Percentiles rank a stretch among this genome's conserved stretches.
These are phyloP conservation scores for Montipora capitata DNA, from an alignment of 92 coral and sea anemone species.

Conservation along the genomic window DNA sequence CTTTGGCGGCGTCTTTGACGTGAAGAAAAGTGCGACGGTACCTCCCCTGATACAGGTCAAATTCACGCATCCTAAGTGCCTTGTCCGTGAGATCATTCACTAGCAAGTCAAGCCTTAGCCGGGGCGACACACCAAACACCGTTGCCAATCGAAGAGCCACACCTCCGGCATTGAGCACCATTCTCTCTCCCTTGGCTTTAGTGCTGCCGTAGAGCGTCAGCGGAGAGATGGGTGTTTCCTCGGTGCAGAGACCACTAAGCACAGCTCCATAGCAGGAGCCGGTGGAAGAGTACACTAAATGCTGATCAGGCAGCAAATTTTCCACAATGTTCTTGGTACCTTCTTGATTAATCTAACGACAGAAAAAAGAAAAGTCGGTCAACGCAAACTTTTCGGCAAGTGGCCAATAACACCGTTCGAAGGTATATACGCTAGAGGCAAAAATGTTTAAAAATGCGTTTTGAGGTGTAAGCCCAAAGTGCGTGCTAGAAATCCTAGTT, in stretches of 20 bases:
- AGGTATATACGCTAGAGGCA: too few species aligned
- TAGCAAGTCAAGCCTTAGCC: slow-evolving; percentile 91
- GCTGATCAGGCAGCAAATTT: slow-evolving; percentile 73
- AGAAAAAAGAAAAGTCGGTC: neutral
- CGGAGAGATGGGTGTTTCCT: slow-evolving; percentile 92
- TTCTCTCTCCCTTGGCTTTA: slow-evolving; percentile 89
- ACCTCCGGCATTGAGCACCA: slow-evolving; percentile 72
- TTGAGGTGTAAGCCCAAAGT: too few species aligned
- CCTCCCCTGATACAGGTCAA: slow-evolving; percentile 95
- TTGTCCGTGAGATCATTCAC: slow-evolving; percentile 94
- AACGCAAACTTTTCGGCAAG: neutral
- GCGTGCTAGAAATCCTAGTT: too few species aligned
- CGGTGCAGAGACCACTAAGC: slow-evolving; percentile 87
- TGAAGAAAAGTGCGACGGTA: slow-evolving; percentile 96
- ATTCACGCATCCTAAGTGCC: slow-evolving; percentile 85
- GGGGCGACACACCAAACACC: slow-evolving; percentile 93
- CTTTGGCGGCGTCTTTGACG: slow-evolving; percentile 94
- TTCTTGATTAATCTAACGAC: slow-evolving; percentile 73
- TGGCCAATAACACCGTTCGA: neutral
- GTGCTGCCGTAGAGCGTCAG: slow-evolving; percentile 93
- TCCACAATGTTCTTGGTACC: slow-evolving; percentile 91
- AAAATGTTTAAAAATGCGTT: too few species aligned
- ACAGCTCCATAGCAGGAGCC: slow-evolving; percentile 99
- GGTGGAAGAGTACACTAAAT: slow-evolving; percentile 92
- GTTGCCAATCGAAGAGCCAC: slow-evolving; percentile 95